Evolutionary conservation across 2,888 invertebrate genomes (phyloP), one percentile per base, ranked within the genome.

Genomic region (Baronia brevicornis): DNA sequence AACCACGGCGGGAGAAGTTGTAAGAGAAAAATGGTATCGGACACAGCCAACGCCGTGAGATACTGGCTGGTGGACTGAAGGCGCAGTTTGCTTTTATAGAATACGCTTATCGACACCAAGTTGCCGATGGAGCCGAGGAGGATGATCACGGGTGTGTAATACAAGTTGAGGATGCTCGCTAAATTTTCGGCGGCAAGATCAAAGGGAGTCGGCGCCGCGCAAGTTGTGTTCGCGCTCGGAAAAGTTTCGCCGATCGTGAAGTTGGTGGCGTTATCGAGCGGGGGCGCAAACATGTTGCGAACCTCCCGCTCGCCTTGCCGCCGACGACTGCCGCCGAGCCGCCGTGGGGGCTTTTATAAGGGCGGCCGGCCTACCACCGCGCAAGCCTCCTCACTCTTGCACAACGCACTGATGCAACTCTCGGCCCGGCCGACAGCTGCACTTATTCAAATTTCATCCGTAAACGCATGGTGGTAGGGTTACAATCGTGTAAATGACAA

Each of bases 41-140:
- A 92, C 1, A 92, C 63, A 0, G 93, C 92, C 26, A 95, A 66
- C 0, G 91, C 91, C 0, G 92, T 88, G 41, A 95, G 71, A 60
- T 95, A 95, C 44, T 90, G 89, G 39, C 91, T 91, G 0, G 93
- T 93, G 0, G 94, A 92, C 9, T 91, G 87, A 28, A 89, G 86
- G n/a, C 89, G 79, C 35, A 94, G 75, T 44, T 91, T 91, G 12
- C 91, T 91, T 28, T 80, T 86, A 44, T 88, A 89, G 56, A 95
- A 93, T 0, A 94, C 91, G 44, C 88, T 84, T 1, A 93, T 85
- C 0, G 93, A 92, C 0, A 93, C 56, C 12, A 88, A 72, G 57
- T 95, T 95, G 2, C 95, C 94, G 4, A 91, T 57, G 0, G 87
- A 79, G 9, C 95, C 95, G 11, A 93, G 74, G 3, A 85, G 56